Evolutionary conservation across 1,140 invertebrate species (phyloP).

Genomic region (Zaprionus nigranus): DNA sequence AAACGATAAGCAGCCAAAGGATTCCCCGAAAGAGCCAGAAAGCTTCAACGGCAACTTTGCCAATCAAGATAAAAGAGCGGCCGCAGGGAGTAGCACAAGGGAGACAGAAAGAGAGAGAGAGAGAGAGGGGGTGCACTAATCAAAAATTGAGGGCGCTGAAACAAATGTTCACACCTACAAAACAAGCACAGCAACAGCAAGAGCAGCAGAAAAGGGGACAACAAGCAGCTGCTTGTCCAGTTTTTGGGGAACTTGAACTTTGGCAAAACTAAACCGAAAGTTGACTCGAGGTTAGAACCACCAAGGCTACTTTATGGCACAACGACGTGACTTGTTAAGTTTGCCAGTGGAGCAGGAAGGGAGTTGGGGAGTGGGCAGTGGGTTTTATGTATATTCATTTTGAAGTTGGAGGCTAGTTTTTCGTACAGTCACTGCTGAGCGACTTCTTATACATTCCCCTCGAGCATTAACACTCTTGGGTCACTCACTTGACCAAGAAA

Average conservation of each 20-base stretch:
- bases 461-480: constrained; percentile 35
- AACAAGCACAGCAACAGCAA: constrained; percentile 29
- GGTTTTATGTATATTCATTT: neutral
- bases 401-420: too few species aligned
- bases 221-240: constrained; percentile 45
- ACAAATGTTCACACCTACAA: constrained; percentile 75
- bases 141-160: constrained; percentile 60
- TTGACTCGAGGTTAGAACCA: constrained; percentile 46
- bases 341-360: neutral
- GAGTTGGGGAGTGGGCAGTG: neutral
- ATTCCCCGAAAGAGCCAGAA: constrained; percentile 47
- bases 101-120: neutral
- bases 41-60: constrained; percentile 64
- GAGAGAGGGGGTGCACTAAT: constrained; percentile 28
- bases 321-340: constrained; percentile 66
- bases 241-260: constrained; percentile 58
- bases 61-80: constrained; percentile 64
- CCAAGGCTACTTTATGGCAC: constrained; percentile 46
- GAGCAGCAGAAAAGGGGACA: constrained; percentile 15
- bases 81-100: constrained; percentile 5
- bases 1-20: constrained; percentile 82
- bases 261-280: constrained; percentile 50
- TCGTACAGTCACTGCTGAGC: too few species aligned
- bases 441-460: constrained; percentile 4
- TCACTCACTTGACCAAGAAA: constrained; percentile 34